Conservation (phyloP, 2,113 vertebrate species). For the Pardalotus punctatus region DNA sequence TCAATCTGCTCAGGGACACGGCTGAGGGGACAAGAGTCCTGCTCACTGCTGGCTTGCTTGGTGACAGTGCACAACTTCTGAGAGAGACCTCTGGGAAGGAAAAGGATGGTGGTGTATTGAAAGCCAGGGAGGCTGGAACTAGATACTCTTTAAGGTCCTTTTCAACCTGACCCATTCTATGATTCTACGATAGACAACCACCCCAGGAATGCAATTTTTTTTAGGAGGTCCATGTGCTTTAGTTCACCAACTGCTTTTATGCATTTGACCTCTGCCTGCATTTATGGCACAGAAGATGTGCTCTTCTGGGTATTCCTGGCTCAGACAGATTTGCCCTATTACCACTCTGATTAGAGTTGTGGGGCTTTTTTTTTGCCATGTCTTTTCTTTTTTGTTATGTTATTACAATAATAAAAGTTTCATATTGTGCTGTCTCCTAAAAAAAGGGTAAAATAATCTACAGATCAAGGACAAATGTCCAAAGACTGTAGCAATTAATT, state of each 20-base stretch:
- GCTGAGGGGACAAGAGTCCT: not conserved
- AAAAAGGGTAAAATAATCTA: not conserved
- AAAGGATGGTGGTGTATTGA: not conserved
- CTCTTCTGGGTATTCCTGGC: not conserved
- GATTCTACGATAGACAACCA: not conserved
- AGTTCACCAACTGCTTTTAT: not conserved
- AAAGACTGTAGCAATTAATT: not conserved
- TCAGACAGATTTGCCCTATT: not conserved
- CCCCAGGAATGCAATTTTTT: not conserved
- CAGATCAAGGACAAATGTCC: not conserved
- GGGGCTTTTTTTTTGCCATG: not conserved
- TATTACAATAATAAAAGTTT: not conserved
- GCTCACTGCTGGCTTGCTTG: not conserved
- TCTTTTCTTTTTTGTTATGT: not conserved
- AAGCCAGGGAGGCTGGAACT: not conserved
- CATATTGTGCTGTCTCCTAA: not conserved
- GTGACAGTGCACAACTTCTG: not conserved
- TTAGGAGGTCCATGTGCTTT: not conserved
- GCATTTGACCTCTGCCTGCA: not conserved
- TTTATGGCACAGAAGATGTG: not conserved
- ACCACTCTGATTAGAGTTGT: not conserved
- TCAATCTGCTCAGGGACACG: not conserved
- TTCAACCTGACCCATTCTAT: not conserved
- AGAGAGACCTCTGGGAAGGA: not conserved
- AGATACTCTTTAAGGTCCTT: not conserved